phyloP scores from a whole-genome alignment of 92 coral and sea anemone genomes.

The Nematostella vectensis region DNA sequence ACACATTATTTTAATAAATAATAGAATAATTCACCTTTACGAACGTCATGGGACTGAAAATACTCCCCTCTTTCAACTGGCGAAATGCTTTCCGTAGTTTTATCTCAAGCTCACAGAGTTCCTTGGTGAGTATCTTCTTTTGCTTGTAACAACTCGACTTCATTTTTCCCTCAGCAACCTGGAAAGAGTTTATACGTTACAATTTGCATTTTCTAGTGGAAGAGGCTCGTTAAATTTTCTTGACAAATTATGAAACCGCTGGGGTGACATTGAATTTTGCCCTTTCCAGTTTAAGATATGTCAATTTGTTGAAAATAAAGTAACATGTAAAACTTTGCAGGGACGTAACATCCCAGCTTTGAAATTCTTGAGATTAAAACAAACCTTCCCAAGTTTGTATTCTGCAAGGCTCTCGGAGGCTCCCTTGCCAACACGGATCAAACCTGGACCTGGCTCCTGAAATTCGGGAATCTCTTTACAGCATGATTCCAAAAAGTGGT shows the following conservation, averaged over 20 bases:
- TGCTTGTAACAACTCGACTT: no score
- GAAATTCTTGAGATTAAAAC: neutral
- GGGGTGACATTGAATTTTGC: no score
- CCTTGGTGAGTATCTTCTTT: conserved; percentile 8
- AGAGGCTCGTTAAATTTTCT: no score
- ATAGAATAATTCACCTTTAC: conserved; percentile 18
- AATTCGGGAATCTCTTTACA: conserved; percentile 20
- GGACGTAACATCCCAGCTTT: conserved; percentile 5
- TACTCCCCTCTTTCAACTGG: conserved; percentile 8
- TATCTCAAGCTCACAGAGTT: conserved; percentile 22
- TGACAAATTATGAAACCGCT: no score
- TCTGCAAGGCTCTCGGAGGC: neutral
- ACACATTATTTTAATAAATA: no score
- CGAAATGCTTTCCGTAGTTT: conserved; percentile 3
- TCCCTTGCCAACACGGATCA: conserved; percentile 55
- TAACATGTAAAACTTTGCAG: no score
- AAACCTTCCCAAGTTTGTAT: neutral
- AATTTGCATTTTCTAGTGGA: no score
- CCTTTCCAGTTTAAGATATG: no score
- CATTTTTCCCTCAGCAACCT: no score
- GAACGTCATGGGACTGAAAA: conserved; percentile 17
- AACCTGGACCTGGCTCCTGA: neutral
- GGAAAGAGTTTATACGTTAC: no score
- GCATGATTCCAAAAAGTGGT: conserved; percentile 49
- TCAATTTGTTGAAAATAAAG: no score